phyloP scores from a whole-genome alignment of 2,113 vertebrate genomes.

The Empidonax alnorum region DNA sequence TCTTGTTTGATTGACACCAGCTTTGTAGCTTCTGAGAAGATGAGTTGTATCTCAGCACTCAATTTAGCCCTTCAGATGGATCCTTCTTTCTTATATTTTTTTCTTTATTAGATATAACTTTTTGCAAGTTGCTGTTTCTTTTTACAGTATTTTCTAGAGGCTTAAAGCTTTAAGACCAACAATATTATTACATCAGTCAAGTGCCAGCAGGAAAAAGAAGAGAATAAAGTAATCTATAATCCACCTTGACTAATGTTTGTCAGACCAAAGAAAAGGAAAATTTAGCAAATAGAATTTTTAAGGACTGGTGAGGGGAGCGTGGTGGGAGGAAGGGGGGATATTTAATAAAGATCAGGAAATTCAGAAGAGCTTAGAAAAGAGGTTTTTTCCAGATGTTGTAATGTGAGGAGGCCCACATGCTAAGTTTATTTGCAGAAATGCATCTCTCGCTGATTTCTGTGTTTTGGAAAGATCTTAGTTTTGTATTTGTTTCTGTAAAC shows the following conservation, averaged over 20 bases:
- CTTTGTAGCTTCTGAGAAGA: not conserved
- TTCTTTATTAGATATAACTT: not conserved
- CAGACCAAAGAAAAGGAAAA: slow-evolving; percentile 32
- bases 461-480: not conserved
- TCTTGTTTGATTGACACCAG: not conserved
- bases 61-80: not conserved
- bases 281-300: slow-evolving; percentile 21
- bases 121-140: not conserved
- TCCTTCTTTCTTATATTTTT: not conserved
- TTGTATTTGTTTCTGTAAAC: not conserved
- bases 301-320: not conserved
- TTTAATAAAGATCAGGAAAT: slow-evolving; percentile 48
- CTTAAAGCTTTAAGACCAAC: not conserved
- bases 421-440: slow-evolving; percentile 30
- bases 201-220: not conserved
- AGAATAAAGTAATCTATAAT: slow-evolving; percentile 3
- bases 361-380: slow-evolving; percentile 28
- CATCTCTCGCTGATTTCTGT: not conserved
- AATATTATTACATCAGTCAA: slow-evolving; percentile 10
- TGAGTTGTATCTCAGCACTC: not conserved
- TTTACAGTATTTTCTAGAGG: slow-evolving; percentile 1
- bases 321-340: not conserved
- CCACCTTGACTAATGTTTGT: slow-evolving; percentile 49
- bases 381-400: slow-evolving; percentile 12
- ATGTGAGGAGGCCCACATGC: slow-evolving; percentile 1